A percentile compares a stretch with the other conserved stretches of the same genome.
These are phyloP conservation scores for Glaucomys volans DNA, from an alignment of 2,113 vertebrate genomes.

Conservation along the genomic window DNA sequence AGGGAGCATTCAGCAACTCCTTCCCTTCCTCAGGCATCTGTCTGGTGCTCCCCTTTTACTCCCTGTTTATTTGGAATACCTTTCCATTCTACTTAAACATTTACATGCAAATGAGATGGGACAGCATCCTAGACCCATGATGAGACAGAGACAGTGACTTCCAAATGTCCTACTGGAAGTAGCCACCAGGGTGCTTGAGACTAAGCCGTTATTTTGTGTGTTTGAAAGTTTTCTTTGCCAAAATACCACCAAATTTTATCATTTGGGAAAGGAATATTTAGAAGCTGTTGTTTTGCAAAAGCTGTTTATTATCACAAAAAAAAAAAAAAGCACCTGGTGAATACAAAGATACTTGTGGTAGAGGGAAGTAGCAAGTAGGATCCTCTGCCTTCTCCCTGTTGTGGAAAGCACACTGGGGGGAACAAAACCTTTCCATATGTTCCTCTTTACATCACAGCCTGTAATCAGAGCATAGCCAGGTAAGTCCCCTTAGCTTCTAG, in stretches of 20 bases:
- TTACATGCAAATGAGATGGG: background rate
- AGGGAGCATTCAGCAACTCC: background rate
- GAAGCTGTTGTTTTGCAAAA: constrained; percentile 19
- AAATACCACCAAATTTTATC: background rate
- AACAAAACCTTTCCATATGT: too few relatives aligned
- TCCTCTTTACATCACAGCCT: background rate
- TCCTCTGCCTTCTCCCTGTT: too few relatives aligned
- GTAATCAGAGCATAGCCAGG: background rate
- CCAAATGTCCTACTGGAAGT: background rate
- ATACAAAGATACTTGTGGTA: background rate
- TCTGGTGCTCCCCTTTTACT: background rate
- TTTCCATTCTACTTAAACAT: background rate
- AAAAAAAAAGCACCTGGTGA: background rate
- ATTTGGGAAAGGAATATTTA: constrained; percentile 10
- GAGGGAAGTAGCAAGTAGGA: background rate
- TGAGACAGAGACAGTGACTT: background rate
- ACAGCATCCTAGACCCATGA: background rate
- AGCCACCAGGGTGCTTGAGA: background rate
- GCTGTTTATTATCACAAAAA: background rate
- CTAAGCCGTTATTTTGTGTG: background rate
- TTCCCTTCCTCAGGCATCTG: background rate
- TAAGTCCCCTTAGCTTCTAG: background rate
- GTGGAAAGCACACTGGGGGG: background rate
- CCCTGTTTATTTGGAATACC: background rate
- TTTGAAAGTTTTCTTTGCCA: constrained; percentile 23